These are phyloP conservation scores for Umimayanthus chanpuru DNA, from an alignment of 92 coral and sea anemone genomes.

Conservation along the genomic window DNA sequence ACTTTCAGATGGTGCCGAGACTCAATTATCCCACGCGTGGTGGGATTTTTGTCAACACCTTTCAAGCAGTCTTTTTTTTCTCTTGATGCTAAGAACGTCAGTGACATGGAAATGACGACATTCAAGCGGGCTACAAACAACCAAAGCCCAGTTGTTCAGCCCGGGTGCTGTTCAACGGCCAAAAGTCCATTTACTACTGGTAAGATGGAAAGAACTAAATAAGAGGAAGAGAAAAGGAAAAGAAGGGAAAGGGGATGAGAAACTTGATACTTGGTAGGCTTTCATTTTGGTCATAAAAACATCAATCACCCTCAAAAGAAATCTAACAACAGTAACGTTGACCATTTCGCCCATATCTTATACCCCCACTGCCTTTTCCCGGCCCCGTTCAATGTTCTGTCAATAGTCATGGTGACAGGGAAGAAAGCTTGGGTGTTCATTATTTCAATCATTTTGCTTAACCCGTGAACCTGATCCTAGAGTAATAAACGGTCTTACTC, in stretches of 20 bases:
- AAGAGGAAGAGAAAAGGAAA: slow-evolving; percentile 23
- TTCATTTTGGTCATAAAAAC: neutral
- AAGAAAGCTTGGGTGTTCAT: slow-evolving; percentile 6
- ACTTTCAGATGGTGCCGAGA: slow-evolving; percentile 20
- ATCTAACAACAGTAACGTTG: neutral
- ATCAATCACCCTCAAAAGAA: slow-evolving; percentile 11
- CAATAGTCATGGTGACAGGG: slow-evolving; percentile 9
- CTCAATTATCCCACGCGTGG: slow-evolving; percentile 22
- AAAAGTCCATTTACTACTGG: slow-evolving; percentile 21
- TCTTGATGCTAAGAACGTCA: neutral
- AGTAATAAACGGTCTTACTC: neutral
- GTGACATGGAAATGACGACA: slow-evolving; percentile 33
- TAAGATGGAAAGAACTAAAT: slow-evolving; percentile 18
- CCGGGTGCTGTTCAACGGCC: slow-evolving; percentile 29
- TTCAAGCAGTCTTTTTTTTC: slow-evolving; percentile 23
- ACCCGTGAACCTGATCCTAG: slow-evolving; percentile 7
- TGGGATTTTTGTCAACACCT: slow-evolving; percentile 10
- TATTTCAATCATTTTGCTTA: slow-evolving; percentile 11
- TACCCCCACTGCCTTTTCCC: slow-evolving; percentile 22
- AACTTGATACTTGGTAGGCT: slow-evolving; percentile 8
- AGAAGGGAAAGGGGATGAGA: slow-evolving; percentile 24
- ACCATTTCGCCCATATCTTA: slow-evolving; percentile 11
- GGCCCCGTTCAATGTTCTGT: slow-evolving; percentile 15
- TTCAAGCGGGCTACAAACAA: neutral
- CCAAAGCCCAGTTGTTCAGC: slow-evolving; percentile 30